Conservation (phyloP, 2,888 invertebrate genomes). For the Pristionchus arcanus region DNA sequence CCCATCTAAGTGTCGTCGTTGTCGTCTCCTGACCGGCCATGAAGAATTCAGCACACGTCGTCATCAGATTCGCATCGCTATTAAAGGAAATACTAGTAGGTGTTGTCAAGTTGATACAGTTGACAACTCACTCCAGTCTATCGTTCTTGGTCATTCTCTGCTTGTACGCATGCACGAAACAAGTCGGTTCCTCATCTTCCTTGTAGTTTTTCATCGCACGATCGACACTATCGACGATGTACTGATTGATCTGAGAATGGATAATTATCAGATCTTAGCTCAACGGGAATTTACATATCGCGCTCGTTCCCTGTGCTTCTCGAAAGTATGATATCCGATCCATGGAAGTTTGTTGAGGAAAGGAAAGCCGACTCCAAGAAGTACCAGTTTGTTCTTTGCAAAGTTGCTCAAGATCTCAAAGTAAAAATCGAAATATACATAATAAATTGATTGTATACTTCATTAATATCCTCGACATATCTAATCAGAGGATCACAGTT, state of each 20-base stretch:
- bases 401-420: neutral
- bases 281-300: neutral
- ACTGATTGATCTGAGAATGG: neutral
- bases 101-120: neutral
- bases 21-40: neutral
- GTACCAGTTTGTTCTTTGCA: neutral
- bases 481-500: neutral
- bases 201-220: neutral
- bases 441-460: neutral
- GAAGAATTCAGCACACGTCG: neutral
- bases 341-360: neutral
- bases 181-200: neutral
- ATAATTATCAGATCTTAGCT: neutral
- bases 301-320: neutral
- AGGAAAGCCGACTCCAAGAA: neutral
- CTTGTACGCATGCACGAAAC: neutral
- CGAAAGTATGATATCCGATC: neutral
- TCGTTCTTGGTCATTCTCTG: neutral
- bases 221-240: slow-evolving; percentile 20
- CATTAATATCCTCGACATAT: neutral
- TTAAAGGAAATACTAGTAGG: too few species aligned
- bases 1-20: neutral
- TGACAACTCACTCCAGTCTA: neutral
- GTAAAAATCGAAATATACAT: neutral
- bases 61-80: neutral